Evolutionary conservation across 1,140 invertebrate species (phyloP), one percentile per base, ranked within the genome.

Genomic region (Drosophila mayri): DNA sequence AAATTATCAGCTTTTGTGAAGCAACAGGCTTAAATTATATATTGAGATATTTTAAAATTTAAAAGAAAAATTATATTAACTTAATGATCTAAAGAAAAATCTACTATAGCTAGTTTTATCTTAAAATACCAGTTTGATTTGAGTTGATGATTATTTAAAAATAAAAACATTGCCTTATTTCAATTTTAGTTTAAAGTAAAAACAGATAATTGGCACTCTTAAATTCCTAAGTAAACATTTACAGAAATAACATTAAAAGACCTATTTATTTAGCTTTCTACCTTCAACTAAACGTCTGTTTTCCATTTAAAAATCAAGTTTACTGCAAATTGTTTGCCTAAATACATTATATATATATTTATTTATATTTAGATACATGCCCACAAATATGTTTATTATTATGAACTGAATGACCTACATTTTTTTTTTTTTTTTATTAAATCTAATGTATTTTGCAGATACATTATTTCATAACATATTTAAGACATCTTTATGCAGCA

Each of bases 341-440:
- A n/a, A n/a, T n/a, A n/a, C n/a, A n/a, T n/a, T n/a, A n/a, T n/a
- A n/a, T n/a, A n/a, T n/a, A n/a, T n/a, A n/a, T n/a, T n/a, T n/a
- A n/a, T n/a, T n/a, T n/a, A n/a, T 7, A 10, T 16, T 67, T 9
- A 32, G 43, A 57, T 66, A 71, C 40, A 63, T 7, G 10, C 30
- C 49, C 44, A 66, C 49, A 68, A 80, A 65, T 79, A 81, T 75
- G 68, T 79, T 79, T 58, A 77, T 60, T 85, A 70, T 75, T 68
- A 71, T 76, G 64, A 76, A 67, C 81, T 81, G 70, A 80, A 90
- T 86, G 86, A 88, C 73, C 78, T 78, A 75, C 43, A 40, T 32
- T 25, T 64, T 79, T 72, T 7, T 32, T 25, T 64, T 79, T 72
- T 7, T 64, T 37, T 60, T 32, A n/a, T 43, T 44, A 32, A 18